phyloP scores from a whole-genome alignment of 2,888 invertebrate species.

The Amiota communis region DNA sequence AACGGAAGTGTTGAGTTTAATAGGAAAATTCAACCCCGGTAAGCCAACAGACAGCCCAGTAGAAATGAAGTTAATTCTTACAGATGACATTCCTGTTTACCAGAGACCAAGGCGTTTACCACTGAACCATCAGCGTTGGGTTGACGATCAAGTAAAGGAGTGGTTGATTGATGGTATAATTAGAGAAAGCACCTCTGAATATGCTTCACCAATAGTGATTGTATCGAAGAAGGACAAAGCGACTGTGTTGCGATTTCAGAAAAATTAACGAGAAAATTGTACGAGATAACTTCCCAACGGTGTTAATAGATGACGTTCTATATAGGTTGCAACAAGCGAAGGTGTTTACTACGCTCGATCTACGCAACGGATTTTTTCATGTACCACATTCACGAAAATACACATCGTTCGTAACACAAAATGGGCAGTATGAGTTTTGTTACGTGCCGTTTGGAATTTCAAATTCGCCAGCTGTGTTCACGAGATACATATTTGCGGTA shows the following conservation, averaged over 20 bases:
- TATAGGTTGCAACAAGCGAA: background rate
- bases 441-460: conserved; percentile 34
- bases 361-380: conserved; percentile 16
- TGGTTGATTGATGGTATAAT: background rate
- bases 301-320: conserved; percentile 17
- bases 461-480: conserved; percentile 32
- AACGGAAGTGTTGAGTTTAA: background rate
- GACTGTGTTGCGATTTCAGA: conserved; percentile 10
- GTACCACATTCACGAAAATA: conserved; percentile 14
- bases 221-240: background rate
- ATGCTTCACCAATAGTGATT: background rate
- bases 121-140: background rate
- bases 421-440: conserved; percentile 30
- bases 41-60: background rate
- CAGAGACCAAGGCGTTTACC: background rate
- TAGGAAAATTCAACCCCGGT: background rate
- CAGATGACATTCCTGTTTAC: background rate
- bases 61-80: background rate
- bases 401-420: conserved; percentile 5
- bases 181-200: background rate
- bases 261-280: conserved; percentile 10
- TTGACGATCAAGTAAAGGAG: background rate
- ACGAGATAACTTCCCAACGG: conserved; percentile 19
- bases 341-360: conserved; percentile 12
- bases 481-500: conserved; percentile 28